Evolutionary conservation across 2,797 vertebrate species (phyloP).

Genomic region (Perodicticus potto): DNA sequence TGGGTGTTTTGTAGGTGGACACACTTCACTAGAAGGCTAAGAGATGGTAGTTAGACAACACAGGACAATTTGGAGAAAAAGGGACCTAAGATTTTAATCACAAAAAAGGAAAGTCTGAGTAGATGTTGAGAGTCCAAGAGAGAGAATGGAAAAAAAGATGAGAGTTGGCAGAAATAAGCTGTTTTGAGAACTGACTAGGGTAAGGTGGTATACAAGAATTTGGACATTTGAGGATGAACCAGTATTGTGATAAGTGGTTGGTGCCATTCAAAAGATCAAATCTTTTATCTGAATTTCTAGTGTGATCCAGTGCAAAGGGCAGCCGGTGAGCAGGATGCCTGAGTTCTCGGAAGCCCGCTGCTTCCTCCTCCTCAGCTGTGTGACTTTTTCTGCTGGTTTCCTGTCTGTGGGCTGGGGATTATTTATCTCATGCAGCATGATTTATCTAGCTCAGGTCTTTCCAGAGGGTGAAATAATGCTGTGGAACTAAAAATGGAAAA

Average conservation of each 20-base stretch:
- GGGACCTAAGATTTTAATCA: neutral
- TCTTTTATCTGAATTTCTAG: neutral
- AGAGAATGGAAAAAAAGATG: slow-evolving; percentile 10
- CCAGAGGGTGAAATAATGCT: neutral
- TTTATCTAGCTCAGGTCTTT: neutral
- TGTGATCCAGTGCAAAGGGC: neutral
- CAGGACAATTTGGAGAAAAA: slow-evolving; percentile 15
- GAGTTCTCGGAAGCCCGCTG: neutral
- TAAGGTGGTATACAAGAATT: neutral
- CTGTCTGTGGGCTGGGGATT: neutral
- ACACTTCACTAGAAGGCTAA: neutral
- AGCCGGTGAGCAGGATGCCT: neutral
- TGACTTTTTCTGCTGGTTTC: neutral
- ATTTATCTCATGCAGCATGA: neutral
- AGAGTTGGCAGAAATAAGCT: neutral
- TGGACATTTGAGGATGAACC: neutral
- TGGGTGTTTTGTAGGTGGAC: neutral
- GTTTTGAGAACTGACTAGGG: neutral
- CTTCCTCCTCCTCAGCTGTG: neutral
- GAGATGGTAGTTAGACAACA: neutral
- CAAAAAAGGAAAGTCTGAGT: neutral
- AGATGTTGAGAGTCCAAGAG: neutral
- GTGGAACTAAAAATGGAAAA: slow-evolving; percentile 8
- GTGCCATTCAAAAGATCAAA: neutral
- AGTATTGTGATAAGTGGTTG: neutral